phyloP scores from a whole-genome alignment of 2,888 invertebrate species.

The Atrina japonica region DNA sequence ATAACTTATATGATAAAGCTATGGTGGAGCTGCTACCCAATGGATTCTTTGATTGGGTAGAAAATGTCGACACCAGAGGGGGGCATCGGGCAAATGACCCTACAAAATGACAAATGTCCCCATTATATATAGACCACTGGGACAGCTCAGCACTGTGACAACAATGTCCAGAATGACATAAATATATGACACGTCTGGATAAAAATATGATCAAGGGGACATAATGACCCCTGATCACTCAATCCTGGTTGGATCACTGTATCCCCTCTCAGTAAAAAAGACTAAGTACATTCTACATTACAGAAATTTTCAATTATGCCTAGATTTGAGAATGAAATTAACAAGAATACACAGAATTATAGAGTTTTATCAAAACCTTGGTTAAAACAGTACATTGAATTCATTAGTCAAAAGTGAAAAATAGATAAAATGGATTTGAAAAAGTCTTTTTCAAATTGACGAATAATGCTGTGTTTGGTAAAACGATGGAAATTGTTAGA shows the following conservation, averaged over 20 bases:
- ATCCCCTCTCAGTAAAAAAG: too few species aligned
- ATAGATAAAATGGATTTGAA: constrained; percentile 72
- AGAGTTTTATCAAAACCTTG: constrained; percentile 69
- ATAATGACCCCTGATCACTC: constrained; percentile 6
- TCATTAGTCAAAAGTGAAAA: constrained; percentile 61
- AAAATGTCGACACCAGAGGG: neutral
- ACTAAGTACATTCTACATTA: constrained; percentile 74
- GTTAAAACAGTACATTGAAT: constrained; percentile 74
- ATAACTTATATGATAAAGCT: constrained; percentile 26
- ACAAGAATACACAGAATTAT: constrained; percentile 69
- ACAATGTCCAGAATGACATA: too few species aligned
- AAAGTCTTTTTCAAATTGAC: constrained; percentile 69
- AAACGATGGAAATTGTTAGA: constrained; percentile 24
- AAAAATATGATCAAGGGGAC: too few species aligned
- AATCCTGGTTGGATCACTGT: too few species aligned
- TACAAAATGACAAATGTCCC: neutral
- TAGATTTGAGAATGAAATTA: constrained; percentile 56
- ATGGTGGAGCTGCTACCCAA: constrained; percentile 16
- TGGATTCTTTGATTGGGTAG: constrained; percentile 13
- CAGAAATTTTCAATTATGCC: constrained; percentile 69
- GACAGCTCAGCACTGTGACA: too few species aligned
- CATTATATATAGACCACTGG: constrained; percentile 31
- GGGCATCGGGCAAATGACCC: constrained; percentile 12
- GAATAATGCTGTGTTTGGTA: constrained; percentile 59
- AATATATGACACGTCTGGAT: too few species aligned